phyloP scores from a whole-genome alignment of 1,140 invertebrate genomes.

The Trichomalopsis sarcophagae region DNA sequence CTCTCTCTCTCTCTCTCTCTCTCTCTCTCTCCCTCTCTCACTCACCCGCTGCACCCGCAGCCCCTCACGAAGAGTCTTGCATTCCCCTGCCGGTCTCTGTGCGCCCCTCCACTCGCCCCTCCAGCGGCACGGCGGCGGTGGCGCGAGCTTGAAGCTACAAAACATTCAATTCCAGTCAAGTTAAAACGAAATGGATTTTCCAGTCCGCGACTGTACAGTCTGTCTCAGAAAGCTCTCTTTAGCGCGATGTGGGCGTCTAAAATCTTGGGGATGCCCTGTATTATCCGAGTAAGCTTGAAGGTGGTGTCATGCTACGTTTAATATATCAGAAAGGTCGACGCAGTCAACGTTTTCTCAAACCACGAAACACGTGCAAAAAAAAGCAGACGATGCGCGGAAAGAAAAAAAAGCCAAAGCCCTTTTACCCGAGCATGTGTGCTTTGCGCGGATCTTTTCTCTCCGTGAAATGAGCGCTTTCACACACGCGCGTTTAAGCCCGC shows the following conservation, averaged over 20 bases:
- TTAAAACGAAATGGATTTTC: slow-evolving; percentile 73
- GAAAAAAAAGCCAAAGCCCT: too few relatives aligned
- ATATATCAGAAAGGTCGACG: too few relatives aligned
- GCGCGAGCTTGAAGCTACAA: slow-evolving; percentile 63
- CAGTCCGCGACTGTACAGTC: slow-evolving; percentile 60
- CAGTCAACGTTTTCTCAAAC: too few relatives aligned
- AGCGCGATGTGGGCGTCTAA: background rate
- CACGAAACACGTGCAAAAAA: too few relatives aligned
- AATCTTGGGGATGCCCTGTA: background rate
- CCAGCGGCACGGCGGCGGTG: background rate
- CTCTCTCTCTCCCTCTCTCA: slow-evolving; percentile 9
- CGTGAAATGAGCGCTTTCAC: too few relatives aligned
- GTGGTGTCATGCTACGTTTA: too few relatives aligned
- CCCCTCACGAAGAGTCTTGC: slow-evolving; percentile 15
- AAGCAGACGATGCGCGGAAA: too few relatives aligned
- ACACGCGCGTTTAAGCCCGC: too few relatives aligned
- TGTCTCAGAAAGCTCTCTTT: slow-evolving; percentile 44
- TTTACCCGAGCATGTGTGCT: too few relatives aligned
- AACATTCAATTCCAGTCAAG: slow-evolving; percentile 73
- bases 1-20: slow-evolving; percentile 2
- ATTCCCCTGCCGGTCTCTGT: background rate
- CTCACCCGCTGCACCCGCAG: slow-evolving; percentile 13
- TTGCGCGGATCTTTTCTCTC: too few relatives aligned
- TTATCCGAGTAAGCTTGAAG: too few relatives aligned
- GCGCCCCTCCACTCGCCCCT: slow-evolving; percentile 31